These are phyloP conservation scores for Cyclophora albipunctata DNA, from an alignment of 2,888 invertebrate genomes.

Conservation along the genomic window DNA sequence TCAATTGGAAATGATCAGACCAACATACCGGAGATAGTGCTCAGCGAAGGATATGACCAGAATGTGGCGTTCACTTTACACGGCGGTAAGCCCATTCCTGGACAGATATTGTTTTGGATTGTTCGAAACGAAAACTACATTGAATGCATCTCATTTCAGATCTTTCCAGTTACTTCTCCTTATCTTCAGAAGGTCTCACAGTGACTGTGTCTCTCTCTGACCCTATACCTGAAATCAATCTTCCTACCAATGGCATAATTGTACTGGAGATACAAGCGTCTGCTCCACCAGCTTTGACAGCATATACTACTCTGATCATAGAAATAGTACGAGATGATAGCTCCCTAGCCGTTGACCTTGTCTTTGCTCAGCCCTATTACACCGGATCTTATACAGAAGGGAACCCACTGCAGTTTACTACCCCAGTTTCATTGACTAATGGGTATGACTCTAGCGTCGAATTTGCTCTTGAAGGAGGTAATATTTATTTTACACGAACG, in stretches of 20 bases:
- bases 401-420: too few species aligned
- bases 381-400: too few species aligned
- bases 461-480: too few species aligned
- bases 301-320: conserved; percentile 27
- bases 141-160: too few species aligned
- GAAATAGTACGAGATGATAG: conserved; percentile 12
- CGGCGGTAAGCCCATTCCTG: conserved; percentile 21
- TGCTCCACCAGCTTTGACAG: conserved; percentile 20
- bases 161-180: too few species aligned
- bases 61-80: conserved; percentile 23
- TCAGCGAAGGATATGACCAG: conserved; percentile 26
- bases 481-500: too few species aligned
- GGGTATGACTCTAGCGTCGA: too few species aligned
- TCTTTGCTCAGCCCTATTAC: too few species aligned
- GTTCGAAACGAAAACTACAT: too few species aligned
- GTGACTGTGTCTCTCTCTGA: conserved; percentile 13
- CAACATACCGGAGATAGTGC: conserved; percentile 20
- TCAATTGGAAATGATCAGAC: conserved; percentile 16
- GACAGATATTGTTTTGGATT: too few species aligned
- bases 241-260: conserved; percentile 25
- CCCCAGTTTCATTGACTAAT: too few species aligned
- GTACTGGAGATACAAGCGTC: conserved; percentile 27
- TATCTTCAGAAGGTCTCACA: conserved; percentile 2
- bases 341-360: too few species aligned
- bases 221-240: conserved; percentile 25